Evolutionary conservation across 2,113 vertebrate species (phyloP).

Genomic region (Hirundichthys speculiger): DNA sequence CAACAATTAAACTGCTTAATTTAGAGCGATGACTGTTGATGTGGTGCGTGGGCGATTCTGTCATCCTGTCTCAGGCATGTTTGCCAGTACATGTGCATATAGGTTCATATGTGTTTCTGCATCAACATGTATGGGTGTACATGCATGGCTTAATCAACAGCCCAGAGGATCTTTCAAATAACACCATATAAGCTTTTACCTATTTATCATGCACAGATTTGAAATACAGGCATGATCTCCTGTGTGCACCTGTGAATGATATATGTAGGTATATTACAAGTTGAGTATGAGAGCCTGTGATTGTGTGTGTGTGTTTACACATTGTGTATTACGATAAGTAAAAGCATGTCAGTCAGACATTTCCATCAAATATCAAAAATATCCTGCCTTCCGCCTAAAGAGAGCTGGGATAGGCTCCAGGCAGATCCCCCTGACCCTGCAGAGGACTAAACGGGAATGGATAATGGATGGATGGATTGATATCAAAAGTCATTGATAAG

Average conservation of each 20-base stretch:
- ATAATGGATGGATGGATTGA: no score
- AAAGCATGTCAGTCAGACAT: slow-evolving; percentile 7
- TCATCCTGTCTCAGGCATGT: slow-evolving; percentile 59
- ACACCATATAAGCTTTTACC: slow-evolving; percentile 66
- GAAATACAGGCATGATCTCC: slow-evolving; percentile 58
- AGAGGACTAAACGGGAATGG: no score
- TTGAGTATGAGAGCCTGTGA: slow-evolving; percentile 2
- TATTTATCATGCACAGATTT: slow-evolving; percentile 65
- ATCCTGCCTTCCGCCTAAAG: no score
- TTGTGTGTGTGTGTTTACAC: neutral
- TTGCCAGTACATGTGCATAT: slow-evolving; percentile 40
- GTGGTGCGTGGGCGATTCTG: slow-evolving; percentile 64
- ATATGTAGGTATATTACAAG: slow-evolving; percentile 59
- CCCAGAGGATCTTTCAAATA: slow-evolving; percentile 63
- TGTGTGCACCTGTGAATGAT: slow-evolving; percentile 33
- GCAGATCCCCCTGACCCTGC: no score
- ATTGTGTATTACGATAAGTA: slow-evolving; percentile 15
- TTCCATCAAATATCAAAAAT: no score
- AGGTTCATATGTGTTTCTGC: neutral
- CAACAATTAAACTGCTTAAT: slow-evolving; percentile 76
- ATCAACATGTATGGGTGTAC: neutral
- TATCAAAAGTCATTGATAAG: no score
- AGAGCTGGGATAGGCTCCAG: no score
- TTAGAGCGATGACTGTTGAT: slow-evolving; percentile 76
- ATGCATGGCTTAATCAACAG: slow-evolving; percentile 46